Evolutionary conservation across 2,888 invertebrate species (phyloP).

Genomic region (Subacronicta megacephala): DNA sequence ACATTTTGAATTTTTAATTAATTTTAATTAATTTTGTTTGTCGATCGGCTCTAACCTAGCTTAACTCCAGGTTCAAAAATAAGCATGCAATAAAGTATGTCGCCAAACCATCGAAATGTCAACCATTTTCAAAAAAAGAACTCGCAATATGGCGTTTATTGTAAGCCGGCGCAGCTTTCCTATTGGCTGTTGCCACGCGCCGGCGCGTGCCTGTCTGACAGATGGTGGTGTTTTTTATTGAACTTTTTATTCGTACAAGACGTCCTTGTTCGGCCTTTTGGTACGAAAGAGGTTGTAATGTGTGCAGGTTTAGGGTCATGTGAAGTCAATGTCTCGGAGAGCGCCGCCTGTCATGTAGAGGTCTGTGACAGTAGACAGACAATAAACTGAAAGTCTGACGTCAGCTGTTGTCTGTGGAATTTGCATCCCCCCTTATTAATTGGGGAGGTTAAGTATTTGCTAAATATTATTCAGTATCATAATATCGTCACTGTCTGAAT

Average conservation of each 20-base stretch:
- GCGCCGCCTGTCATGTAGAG: constrained; percentile 15
- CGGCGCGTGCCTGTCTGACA: constrained; percentile 68
- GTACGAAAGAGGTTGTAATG: constrained; percentile 23
- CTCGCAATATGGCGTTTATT: constrained; percentile 40
- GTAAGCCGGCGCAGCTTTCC: constrained; percentile 35
- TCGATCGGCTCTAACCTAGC: too few species aligned
- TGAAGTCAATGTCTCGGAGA: constrained; percentile 22
- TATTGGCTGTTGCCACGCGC: constrained; percentile 59
- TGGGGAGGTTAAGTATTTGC: too few species aligned
- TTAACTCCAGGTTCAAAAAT: neutral
- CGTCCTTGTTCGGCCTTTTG: constrained; percentile 62
- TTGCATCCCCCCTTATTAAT: neutral
- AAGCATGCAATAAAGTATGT: neutral
- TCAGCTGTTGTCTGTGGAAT: neutral
- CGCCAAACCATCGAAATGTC: constrained; percentile 17
- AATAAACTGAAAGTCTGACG: too few species aligned
- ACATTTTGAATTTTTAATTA: too few species aligned
- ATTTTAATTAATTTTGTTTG: too few species aligned
- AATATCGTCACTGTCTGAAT: too few species aligned
- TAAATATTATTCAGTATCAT: too few species aligned
- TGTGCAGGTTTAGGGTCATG: constrained; percentile 15
- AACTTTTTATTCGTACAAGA: constrained; percentile 44
- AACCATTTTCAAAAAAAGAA: constrained; percentile 15
- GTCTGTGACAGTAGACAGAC: neutral
- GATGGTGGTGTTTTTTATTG: constrained; percentile 49